phyloP scores from a whole-genome alignment of 2,797 vertebrate genomes.

The Phaenicophaeus curvirostris region DNA sequence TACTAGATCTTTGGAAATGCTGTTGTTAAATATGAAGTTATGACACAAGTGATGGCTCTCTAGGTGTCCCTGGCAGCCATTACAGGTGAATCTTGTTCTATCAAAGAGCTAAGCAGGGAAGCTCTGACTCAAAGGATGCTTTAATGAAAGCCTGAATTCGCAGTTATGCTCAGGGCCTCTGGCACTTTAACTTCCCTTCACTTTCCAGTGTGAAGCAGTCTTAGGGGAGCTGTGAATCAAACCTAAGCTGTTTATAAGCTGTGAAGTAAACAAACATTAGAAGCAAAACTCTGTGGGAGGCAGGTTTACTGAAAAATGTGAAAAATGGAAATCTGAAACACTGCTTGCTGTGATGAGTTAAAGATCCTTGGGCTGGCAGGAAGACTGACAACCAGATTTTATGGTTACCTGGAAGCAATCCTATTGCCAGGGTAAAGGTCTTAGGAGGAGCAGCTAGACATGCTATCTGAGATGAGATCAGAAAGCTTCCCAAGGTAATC shows the following conservation, averaged over 20 bases:
- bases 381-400: background rate
- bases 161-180: background rate
- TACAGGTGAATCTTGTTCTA: background rate
- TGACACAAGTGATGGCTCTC: background rate
- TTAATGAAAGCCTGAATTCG: conserved; percentile 21
- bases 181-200: conserved; percentile 5
- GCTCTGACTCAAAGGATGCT: conserved; percentile 9
- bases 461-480: background rate
- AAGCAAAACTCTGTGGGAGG: background rate
- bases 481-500: background rate
- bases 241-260: conserved; percentile 32
- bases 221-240: conserved; percentile 8
- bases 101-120: background rate
- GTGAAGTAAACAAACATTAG: conserved; percentile 40
- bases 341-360: background rate
- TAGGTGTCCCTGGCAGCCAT: background rate
- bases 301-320: conserved; percentile 17
- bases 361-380: background rate
- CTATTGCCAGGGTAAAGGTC: background rate
- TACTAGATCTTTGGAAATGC: background rate
- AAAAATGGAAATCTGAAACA: conserved; percentile 1
- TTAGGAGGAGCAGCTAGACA: background rate
- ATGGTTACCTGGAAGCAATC: background rate
- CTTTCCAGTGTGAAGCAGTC: conserved; percentile 12
- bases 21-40: background rate